A percentile compares a stretch with the other conserved stretches of the same genome.
Conservation (phyloP, 2,888 invertebrate species). For the Onchidella celtica region DNA sequence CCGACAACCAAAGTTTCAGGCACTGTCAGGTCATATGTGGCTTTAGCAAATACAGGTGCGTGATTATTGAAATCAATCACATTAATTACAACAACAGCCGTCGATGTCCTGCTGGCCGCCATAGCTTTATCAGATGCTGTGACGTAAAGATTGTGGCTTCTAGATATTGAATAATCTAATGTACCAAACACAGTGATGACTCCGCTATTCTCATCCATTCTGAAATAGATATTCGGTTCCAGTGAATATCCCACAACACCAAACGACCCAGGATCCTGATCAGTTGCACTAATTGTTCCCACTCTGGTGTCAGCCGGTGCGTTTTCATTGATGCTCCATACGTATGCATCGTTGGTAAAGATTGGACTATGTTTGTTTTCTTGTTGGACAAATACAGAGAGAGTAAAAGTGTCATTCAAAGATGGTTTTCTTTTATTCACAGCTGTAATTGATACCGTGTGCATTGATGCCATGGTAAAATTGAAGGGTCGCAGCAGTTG, state of each 20-base stretch:
- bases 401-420: slow-evolving; percentile 31
- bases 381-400: slow-evolving; percentile 48
- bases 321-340: slow-evolving; percentile 36
- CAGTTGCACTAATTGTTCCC: slow-evolving; percentile 62
- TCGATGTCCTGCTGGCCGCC: slow-evolving; percentile 45
- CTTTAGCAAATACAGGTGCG: slow-evolving; percentile 63
- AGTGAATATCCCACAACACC: slow-evolving; percentile 61
- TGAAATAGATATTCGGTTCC: slow-evolving; percentile 58
- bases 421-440: slow-evolving; percentile 47
- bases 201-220: slow-evolving; percentile 57
- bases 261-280: slow-evolving; percentile 65
- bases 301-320: slow-evolving; percentile 56
- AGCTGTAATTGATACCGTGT: slow-evolving; percentile 48
- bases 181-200: slow-evolving; percentile 53
- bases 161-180: slow-evolving; percentile 61
- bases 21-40: slow-evolving; percentile 53
- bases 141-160: slow-evolving; percentile 57
- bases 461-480: slow-evolving; percentile 2
- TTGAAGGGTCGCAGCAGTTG: slow-evolving; percentile 43
- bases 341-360: slow-evolving; percentile 41
- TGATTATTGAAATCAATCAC: slow-evolving; percentile 74
- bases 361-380: slow-evolving; percentile 57
- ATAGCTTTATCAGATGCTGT: slow-evolving; percentile 60
- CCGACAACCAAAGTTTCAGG: slow-evolving; percentile 57
- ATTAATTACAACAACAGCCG: slow-evolving; percentile 59